phyloP scores from a whole-genome alignment of 23 tunicate species.

The Botrylloides violaceus region DNA sequence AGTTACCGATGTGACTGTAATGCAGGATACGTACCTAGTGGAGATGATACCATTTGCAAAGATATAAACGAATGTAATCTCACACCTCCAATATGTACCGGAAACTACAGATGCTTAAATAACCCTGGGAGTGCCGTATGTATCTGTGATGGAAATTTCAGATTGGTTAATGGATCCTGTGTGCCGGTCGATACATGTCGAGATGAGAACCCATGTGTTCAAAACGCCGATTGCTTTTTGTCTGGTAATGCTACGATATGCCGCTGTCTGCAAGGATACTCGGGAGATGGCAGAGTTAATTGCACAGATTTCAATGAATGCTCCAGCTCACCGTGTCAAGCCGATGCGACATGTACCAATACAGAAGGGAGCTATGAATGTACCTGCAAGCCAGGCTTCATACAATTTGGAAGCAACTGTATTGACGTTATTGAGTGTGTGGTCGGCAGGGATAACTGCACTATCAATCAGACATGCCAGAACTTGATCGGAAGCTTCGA shows the following conservation, averaged over 20 bases:
- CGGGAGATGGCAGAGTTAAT: neutral
- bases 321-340: neutral
- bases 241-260: neutral
- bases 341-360: neutral
- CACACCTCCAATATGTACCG: neutral
- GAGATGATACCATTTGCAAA: constrained; percentile 13
- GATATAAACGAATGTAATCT: constrained; percentile 17
- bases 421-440: neutral
- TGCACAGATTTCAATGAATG: neutral
- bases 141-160: neutral
- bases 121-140: neutral
- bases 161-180: neutral
- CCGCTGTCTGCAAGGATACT: neutral
- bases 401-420: neutral
- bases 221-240: neutral
- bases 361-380: neutral
- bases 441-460: neutral
- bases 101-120: neutral
- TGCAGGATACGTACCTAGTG: constrained; percentile 8
- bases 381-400: neutral
- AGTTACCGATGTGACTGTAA: constrained; percentile 19
- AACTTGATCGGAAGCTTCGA: neutral
- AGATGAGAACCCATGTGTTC: neutral
- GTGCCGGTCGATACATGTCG: neutral
- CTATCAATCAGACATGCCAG: neutral